Conservation (phyloP, 2,888 invertebrate genomes). For the Trisateles emortualis region DNA sequence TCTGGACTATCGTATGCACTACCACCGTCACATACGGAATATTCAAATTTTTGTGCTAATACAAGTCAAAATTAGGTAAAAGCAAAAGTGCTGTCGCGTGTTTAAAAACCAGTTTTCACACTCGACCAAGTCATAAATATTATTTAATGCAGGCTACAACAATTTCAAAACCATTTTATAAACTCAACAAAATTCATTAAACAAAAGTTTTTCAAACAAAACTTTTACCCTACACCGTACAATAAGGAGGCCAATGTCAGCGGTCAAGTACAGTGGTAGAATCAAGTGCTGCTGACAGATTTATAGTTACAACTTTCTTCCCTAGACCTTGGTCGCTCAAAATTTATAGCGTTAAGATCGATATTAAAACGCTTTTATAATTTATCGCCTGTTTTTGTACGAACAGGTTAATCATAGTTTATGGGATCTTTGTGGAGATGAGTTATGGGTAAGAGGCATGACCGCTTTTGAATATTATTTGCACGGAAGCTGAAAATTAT, state of each 20-base stretch:
- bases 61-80: too few relatives aligned
- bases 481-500: neutral
- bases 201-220: constrained; percentile 21
- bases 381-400: constrained; percentile 27
- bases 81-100: too few relatives aligned
- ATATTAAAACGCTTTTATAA: constrained; percentile 44
- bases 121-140: too few relatives aligned
- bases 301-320: constrained; percentile 57
- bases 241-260: constrained; percentile 31
- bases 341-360: constrained; percentile 33
- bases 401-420: constrained; percentile 10
- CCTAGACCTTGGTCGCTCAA: constrained; percentile 45
- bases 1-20: too few relatives aligned
- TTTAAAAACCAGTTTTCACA: too few relatives aligned
- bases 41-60: too few relatives aligned
- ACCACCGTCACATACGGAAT: too few relatives aligned
- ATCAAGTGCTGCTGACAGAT: constrained; percentile 58
- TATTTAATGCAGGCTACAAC: too few relatives aligned
- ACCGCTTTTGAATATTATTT: constrained; percentile 1
- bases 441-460: neutral
- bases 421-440: constrained; percentile 3
- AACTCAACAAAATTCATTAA: constrained; percentile 5
- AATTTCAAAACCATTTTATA: too few relatives aligned
- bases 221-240: constrained; percentile 25
- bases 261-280: constrained; percentile 51